Evolutionary conservation across 2,888 invertebrate genomes (phyloP), one percentile per base, ranked within the genome.

Genomic region (Hybos culiciformis): DNA sequence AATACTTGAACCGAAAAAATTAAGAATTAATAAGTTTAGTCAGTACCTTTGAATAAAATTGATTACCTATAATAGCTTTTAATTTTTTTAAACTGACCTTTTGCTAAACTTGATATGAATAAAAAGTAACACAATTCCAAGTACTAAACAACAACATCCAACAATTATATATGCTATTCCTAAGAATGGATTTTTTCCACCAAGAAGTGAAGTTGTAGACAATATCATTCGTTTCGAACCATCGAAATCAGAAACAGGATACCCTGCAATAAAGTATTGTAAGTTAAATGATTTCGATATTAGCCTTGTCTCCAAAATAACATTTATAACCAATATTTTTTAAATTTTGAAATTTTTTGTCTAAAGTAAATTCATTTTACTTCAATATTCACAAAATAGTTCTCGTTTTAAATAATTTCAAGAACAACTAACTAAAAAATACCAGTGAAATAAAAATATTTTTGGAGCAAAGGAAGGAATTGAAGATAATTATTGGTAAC

Each of bases 141-240:
- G 74, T 14, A 96, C 66, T 43, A 98, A 74, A 60, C 97, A 97
- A 43, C 97, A 75, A 50, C 84, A 85, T 20, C 98, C 97, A 5
- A 97, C 96, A 17, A 94, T 91, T 51, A 99, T 90, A 64, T 98
- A 99, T 3, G 97, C 94, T 50, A 96, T 90, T 17, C 98, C 97
- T 20, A 98, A 72, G 70, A 98, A 98, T 4, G 91, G 88, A 69
- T 98, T 98, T 70, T 96, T 96, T 24, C 97, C 97, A 39, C 98
- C 98, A 36, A 97, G 73, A 54, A 97, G 76, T 0, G 96, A 96
- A 1, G 97, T 96, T 6, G 94, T 98, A 41, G 96, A 94, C 47
- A 98, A 74, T 54, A 98, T 85, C 76, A 99, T 86, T 37, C 83
- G 77, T 63, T 98, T 98, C 4, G 80, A 82, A 14, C 98, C 98